Base-by-base conservation (phyloP, 2,888 invertebrate species). In the Sphaerophoria rueppellii region DNA sequence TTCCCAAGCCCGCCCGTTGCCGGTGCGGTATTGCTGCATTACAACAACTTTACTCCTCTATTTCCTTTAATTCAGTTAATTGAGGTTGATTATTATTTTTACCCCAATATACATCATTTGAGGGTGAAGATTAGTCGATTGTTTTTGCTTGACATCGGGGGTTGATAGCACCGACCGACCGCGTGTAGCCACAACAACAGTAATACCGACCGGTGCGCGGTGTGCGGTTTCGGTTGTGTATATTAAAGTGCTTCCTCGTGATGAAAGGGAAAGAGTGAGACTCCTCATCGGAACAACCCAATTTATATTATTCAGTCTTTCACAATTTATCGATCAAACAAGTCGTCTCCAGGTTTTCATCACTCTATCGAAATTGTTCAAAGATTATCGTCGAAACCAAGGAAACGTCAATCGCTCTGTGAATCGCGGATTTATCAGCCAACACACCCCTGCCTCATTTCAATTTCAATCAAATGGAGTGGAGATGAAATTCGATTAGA, bases 81-180 rank as follows among this genome's bases (percentile, higher is more conserved):
- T 83, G 75, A 83, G 75, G 79, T 80, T 83, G 80, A 83, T 83
- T 83, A 83, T 83, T 83, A 76, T 76, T 83, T 83, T 50, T 79
- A 75, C 83, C 83, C 83, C 69, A 83, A 83, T 83, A 83, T 61
- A 76, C 24, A 40, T 40, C 6, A 9, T 40, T 79, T 61, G 71
- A 61, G 67, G 61, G 78, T 48, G 70, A 67, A 63, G 71, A 83
- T 79, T 79, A 83, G 61, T 35, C 32, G 55, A n/a, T 57, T 72
- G 11, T n/a, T 12, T 16, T 60, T 67, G 58, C 35, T 46, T 65
- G 65, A 9, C 37, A 54, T 14, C 32, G 12, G 52, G 82, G 82
- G 77, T 73, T 73, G 73, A 63, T 70, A 54, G 35, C 63, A 70
- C 37, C 67, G 12, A 43, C 2, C n/a, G n/a, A 24, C 6, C 6